A percentile compares a stretch with the other conserved stretches of the same genome.
Evolutionary conservation across 2,888 invertebrate species (phyloP).

Genomic region (Papilio protenor): DNA sequence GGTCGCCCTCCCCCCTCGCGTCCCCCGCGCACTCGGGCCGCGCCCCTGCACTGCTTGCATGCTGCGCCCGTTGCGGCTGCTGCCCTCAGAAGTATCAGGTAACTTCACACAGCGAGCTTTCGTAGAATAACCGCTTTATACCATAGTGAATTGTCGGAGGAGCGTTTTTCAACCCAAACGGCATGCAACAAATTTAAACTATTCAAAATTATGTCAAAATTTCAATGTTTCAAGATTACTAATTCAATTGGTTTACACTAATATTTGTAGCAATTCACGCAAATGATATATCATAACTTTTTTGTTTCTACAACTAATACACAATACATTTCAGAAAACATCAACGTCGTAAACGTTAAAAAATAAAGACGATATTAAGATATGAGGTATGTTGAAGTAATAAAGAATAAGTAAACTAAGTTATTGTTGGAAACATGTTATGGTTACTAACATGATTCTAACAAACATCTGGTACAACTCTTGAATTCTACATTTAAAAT

Average conservation of each 20-base stretch:
- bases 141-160: background rate
- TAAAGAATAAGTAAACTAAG: background rate
- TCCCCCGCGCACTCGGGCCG: conserved; percentile 94
- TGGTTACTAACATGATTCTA: background rate
- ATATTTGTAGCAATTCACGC: conserved; percentile 2
- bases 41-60: conserved; percentile 89
- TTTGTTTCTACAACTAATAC: conserved; percentile 19
- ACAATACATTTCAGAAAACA: conserved; percentile 23
- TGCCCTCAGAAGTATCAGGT: conserved; percentile 96
- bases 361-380: conserved; percentile 1
- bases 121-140: conserved; percentile 15
- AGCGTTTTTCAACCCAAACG: background rate
- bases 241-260: conserved; percentile 8
- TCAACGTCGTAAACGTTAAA: conserved; percentile 7
- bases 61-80: conserved; percentile 94
- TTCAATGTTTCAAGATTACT: background rate
- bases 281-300: conserved; percentile 6
- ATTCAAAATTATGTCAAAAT: background rate
- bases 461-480: background rate
- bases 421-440: conserved; percentile 1
- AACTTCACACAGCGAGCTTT: conserved; percentile 52
- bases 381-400: conserved; percentile 6
- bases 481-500: background rate
- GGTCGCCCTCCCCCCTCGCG: conserved; percentile 93
- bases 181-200: background rate